phyloP scores from a whole-genome alignment of 1,140 invertebrate genomes.

The Sinonovacula constricta region DNA sequence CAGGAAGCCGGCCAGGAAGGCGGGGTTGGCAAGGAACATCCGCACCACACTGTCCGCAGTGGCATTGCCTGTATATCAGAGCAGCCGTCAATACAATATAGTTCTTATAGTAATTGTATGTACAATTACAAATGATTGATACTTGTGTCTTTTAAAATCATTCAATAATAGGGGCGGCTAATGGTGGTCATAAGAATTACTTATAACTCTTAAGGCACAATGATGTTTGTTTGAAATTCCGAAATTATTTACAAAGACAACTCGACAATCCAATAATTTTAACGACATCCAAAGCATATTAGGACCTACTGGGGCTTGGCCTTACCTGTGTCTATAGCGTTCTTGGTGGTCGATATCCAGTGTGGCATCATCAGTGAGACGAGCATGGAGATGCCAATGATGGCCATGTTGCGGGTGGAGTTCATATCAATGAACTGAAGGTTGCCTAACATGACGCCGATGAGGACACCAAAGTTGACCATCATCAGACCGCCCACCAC shows the following conservation, averaged over 20 bases:
- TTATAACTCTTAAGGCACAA: too few species aligned
- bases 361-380: conserved; percentile 88
- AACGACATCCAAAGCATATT: background rate
- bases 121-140: too few species aligned
- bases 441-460: conserved; percentile 82
- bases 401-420: conserved; percentile 89
- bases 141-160: too few species aligned
- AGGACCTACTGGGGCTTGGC: background rate
- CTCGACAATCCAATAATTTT: background rate
- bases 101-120: too few species aligned
- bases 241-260: too few species aligned
- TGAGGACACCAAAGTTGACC: conserved; percentile 85
- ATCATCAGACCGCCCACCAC: conserved; percentile 92
- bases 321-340: conserved; percentile 84
- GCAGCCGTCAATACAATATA: too few species aligned
- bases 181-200: too few species aligned
- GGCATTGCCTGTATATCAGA: background rate
- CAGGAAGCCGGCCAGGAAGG: conserved; percentile 1
- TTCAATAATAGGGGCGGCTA: too few species aligned
- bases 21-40: background rate
- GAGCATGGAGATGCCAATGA: conserved; percentile 91
- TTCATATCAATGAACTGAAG: conserved; percentile 88
- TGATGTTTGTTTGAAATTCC: too few species aligned
- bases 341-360: conserved; percentile 82
- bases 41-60: too few species aligned